Conservation (phyloP, 1,140 invertebrate genomes). For the Rhyzopertha dominica region DNA sequence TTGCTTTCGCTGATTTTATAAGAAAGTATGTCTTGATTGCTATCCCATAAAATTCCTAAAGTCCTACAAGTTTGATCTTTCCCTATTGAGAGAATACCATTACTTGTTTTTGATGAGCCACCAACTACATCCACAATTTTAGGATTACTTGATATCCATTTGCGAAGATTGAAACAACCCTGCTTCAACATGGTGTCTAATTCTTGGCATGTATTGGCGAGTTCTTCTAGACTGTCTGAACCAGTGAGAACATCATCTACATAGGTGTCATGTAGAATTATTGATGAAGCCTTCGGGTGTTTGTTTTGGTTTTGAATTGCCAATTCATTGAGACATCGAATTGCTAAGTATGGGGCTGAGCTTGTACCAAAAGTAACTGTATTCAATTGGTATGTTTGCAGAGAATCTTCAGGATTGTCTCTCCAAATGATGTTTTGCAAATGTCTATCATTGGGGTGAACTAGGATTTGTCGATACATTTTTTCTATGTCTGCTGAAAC, state of each 20-base stretch:
- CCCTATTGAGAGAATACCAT: too few relatives aligned
- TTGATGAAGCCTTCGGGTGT: slow-evolving; percentile 21
- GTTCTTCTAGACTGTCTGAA: too few relatives aligned
- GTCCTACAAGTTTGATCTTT: too few relatives aligned
- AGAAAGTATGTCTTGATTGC: too few relatives aligned
- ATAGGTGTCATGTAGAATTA: slow-evolving; percentile 30
- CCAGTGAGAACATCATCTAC: slow-evolving; percentile 37
- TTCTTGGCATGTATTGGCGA: too few relatives aligned
- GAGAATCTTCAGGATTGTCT: slow-evolving; percentile 10
- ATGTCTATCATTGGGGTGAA: slow-evolving; percentile 25
- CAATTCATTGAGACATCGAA: slow-evolving; percentile 26
- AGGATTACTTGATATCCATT: too few relatives aligned
- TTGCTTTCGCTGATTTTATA: too few relatives aligned
- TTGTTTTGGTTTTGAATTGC: slow-evolving; percentile 15
- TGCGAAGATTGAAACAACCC: too few relatives aligned
- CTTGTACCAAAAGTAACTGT: slow-evolving; percentile 35
- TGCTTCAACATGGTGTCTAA: too few relatives aligned
- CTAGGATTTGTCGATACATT: slow-evolving; percentile 46
- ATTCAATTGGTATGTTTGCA: slow-evolving; percentile 23
- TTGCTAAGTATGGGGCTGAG: slow-evolving; percentile 30
- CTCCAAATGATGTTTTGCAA: slow-evolving; percentile 42
- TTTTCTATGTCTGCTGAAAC: slow-evolving; percentile 39
- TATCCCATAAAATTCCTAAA: too few relatives aligned
- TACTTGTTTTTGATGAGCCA: too few relatives aligned
- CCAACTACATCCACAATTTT: too few relatives aligned